Base-by-base conservation (phyloP, 2,797 vertebrate genomes). In the Epinephelus malabaricus region DNA sequence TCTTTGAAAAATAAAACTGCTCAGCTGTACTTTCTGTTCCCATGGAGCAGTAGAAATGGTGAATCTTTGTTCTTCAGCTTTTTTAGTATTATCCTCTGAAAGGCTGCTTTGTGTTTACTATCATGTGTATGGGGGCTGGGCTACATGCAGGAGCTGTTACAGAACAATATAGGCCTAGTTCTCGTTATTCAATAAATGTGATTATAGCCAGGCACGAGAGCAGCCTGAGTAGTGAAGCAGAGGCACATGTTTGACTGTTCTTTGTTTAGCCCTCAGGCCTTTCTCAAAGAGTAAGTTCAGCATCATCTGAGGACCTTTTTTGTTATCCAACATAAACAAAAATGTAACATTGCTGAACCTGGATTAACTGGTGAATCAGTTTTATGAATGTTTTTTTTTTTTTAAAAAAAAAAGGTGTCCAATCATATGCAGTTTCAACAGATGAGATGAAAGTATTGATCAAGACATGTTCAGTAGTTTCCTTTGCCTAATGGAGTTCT, bases 151-250 rank as follows among this genome's bases (percentile, higher is more conserved):
- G 66, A 84, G 80, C 76, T 49, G 55, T 63, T 65, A 78, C 74
- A 84, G 86, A 88, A 91, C 86, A 91, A 82, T 86, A 85, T 81
- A 73, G 72, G 60, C 73, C 84, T 87, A 88, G 78, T 92, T 89
- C 73, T 83, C 46, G 34, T 89, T 86, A 86, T 89, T 91, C 75
- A 89, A 78, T 91, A 88, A 89, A 87, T 88, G 80, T 90, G 86
- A 92, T 93, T 91, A 90, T 86, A 82, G 59, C 47, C 72, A 65
- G 83, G 85, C 89, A 86, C 38, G 25, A 78, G 83, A 91, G 74
- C 71, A 47, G 74, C 38, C 45, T 70, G 78, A 79, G 76, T 56
- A 63, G 73, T 45, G 68, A 88, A 69, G 69, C 69, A 83, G 81
- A 90, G 80, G 64, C 88, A 89, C 85, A 81, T 86, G 83, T 75